Conservation (phyloP, 2,797 vertebrate species). For the Thaleichthys pacificus region DNA sequence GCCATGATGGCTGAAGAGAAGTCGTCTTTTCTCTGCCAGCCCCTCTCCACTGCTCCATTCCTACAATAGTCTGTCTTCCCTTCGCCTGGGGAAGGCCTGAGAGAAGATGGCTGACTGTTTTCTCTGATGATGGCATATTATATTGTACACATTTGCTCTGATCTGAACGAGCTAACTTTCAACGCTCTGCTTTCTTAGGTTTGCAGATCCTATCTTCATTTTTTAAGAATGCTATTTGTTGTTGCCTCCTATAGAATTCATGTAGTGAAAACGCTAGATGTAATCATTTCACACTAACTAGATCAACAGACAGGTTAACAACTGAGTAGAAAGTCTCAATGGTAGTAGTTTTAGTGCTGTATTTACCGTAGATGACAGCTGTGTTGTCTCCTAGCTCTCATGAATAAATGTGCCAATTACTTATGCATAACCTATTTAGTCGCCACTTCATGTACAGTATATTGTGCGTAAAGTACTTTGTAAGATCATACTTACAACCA, state of each 20-base stretch:
- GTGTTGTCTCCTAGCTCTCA: conserved; percentile 83
- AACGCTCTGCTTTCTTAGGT: conserved; percentile 45
- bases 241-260: conserved; percentile 63
- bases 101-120: conserved; percentile 48
- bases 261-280: conserved; percentile 58
- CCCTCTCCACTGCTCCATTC: conserved; percentile 38
- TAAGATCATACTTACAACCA: conserved; percentile 81
- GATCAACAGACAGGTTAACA: conserved; percentile 74
- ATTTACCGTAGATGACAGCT: conserved; percentile 85
- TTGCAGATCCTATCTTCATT: conserved; percentile 53
- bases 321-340: conserved; percentile 58
- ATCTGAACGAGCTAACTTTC: conserved; percentile 38
- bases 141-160: conserved; percentile 46
- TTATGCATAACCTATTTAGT: conserved; percentile 87
- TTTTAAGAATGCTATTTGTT: conserved; percentile 60
- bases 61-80: conserved; percentile 46
- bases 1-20: conserved; percentile 39
- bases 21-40: conserved; percentile 33
- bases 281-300: conserved; percentile 76
- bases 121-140: conserved; percentile 41
- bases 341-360: conserved; percentile 81
- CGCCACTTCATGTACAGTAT: conserved; percentile 86
- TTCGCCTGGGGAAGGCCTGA: conserved; percentile 30
- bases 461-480: conserved; percentile 89
- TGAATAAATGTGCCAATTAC: conserved; percentile 96